Percentiles rank a stretch among this genome's conserved stretches.
Conservation (phyloP, 1,140 invertebrate species). For the Maconellicoccus hirsutus region DNA sequence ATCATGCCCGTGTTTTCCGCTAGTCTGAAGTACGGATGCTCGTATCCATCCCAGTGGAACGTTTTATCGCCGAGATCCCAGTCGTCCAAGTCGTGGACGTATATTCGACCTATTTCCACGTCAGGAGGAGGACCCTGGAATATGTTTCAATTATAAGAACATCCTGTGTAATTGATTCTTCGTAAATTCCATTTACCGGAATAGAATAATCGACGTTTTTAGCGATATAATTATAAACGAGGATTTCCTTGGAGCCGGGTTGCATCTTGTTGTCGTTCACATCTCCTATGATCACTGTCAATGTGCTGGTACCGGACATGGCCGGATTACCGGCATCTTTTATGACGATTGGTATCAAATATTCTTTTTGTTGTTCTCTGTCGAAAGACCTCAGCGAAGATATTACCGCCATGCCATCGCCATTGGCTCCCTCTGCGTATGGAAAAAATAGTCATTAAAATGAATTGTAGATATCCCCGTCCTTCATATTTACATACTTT, state of each 20-base stretch:
- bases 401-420: slow-evolving; percentile 89
- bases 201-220: slow-evolving; percentile 27
- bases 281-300: slow-evolving; percentile 91
- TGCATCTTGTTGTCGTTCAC: slow-evolving; percentile 97
- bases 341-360: slow-evolving; percentile 85
- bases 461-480: neutral
- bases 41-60: slow-evolving; percentile 80
- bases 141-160: neutral
- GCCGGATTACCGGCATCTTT: slow-evolving; percentile 77
- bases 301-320: slow-evolving; percentile 86
- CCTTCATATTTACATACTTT: slow-evolving; percentile 50
- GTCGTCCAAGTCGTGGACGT: slow-evolving; percentile 92
- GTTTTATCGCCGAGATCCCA: slow-evolving; percentile 96
- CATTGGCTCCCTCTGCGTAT: slow-evolving; percentile 81
- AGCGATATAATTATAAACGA: slow-evolving; percentile 87
- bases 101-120: slow-evolving; percentile 86
- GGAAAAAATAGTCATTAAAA: neutral
- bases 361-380: slow-evolving; percentile 89
- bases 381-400: slow-evolving; percentile 83
- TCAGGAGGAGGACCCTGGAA: slow-evolving; percentile 73
- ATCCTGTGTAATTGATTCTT: neutral
- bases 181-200: neutral
- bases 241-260: slow-evolving; percentile 88
- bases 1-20: slow-evolving; percentile 90
- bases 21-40: slow-evolving; percentile 71